Conservation (phyloP, 2,797 vertebrate genomes). For the Gila robusta region DNA sequence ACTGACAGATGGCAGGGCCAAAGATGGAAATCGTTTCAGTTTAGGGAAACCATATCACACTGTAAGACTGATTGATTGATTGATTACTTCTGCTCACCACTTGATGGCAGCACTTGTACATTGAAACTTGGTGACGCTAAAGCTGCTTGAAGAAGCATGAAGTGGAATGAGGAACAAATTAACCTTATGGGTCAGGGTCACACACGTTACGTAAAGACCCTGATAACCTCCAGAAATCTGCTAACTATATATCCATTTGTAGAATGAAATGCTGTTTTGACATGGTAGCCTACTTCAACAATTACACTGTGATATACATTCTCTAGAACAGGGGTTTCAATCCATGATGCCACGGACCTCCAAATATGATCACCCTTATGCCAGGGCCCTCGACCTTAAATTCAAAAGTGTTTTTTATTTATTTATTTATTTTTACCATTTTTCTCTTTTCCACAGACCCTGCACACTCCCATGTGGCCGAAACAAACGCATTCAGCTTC, state of each 20-base stretch:
- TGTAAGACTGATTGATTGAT: neutral
- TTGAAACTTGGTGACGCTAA: neutral
- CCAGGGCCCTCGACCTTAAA: neutral
- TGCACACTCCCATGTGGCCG: neutral
- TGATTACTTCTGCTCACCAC: constrained; percentile 7
- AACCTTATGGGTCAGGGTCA: neutral
- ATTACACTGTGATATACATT: neutral
- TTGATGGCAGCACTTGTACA: constrained; percentile 43
- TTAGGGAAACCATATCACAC: neutral
- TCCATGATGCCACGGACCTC: neutral
- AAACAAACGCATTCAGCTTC: neutral
- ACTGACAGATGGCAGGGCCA: constrained; percentile 31
- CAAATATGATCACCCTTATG: neutral
- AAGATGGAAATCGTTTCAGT: constrained; percentile 31
- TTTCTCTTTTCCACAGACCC: neutral
- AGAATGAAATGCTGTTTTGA: neutral
- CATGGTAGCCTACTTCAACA: neutral
- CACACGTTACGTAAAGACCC: neutral
- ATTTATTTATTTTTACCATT: neutral
- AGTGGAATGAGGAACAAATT: neutral
- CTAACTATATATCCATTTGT: neutral
- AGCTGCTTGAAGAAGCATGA: neutral
- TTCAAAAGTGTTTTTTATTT: neutral
- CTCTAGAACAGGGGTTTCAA: neutral
- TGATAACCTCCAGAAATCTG: neutral